These are phyloP conservation scores for Clarias macrocephalus DNA, from an alignment of 2,113 vertebrate genomes.

Conservation along the genomic window DNA sequence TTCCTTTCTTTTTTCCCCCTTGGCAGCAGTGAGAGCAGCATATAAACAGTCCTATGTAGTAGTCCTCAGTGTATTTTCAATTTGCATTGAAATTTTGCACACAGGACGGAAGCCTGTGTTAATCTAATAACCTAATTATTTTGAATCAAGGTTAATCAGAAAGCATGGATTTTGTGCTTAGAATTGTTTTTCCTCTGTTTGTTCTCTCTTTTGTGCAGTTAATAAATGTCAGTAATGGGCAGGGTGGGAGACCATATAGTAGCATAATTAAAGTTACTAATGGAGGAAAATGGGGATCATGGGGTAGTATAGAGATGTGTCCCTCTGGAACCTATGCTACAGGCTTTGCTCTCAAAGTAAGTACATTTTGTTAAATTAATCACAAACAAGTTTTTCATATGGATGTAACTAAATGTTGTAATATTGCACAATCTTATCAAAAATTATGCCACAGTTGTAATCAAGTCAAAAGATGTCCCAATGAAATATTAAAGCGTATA, in stretches of 20 bases:
- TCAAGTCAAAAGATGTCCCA: too few relatives aligned
- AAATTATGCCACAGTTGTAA: too few relatives aligned
- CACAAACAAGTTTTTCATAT: too few relatives aligned
- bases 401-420: too few relatives aligned
- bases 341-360: conserved; percentile 29
- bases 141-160: background rate
- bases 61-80: background rate
- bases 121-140: background rate
- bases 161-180: background rate
- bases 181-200: background rate
- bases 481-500: too few relatives aligned
- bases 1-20: too few relatives aligned
- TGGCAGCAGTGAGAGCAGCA: too few relatives aligned
- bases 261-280: background rate
- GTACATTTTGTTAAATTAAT: background rate
- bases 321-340: conserved; percentile 22
- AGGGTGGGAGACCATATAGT: background rate
- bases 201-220: background rate
- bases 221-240: background rate
- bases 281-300: background rate
- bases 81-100: background rate
- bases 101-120: too few relatives aligned
- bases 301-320: background rate
- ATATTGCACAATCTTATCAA: too few relatives aligned
- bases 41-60: too few relatives aligned